A percentile compares a stretch with the other conserved stretches of the same genome.
Evolutionary conservation across 2,113 vertebrate genomes (phyloP).

Genomic region (Sialia sialis): DNA sequence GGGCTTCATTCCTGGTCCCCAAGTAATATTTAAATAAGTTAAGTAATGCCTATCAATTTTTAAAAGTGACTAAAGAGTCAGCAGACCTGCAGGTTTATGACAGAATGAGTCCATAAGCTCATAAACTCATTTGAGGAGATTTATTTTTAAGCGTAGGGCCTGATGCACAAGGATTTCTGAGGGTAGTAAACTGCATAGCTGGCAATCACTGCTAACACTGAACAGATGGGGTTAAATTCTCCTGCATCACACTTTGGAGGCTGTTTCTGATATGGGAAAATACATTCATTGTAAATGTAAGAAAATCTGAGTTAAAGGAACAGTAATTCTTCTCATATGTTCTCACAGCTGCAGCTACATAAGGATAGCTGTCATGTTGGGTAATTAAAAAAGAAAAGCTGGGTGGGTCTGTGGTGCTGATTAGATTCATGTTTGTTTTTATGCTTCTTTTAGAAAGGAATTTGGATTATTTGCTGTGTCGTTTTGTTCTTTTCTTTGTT

Average conservation of each 20-base stretch:
- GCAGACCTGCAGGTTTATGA: neutral
- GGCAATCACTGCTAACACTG: neutral
- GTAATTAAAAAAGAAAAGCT: constrained; percentile 4
- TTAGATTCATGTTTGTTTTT: neutral
- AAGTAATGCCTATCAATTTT: neutral
- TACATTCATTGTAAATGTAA: neutral
- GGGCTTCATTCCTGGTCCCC: neutral
- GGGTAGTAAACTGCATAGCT: neutral
- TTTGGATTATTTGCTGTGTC: neutral
- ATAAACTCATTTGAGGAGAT: constrained; percentile 11
- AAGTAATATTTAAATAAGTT: neutral
- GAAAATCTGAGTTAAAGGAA: neutral
- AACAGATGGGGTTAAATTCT: constrained; percentile 32
- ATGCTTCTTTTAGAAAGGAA: neutral
- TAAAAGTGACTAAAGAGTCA: neutral
- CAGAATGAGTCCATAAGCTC: neutral
- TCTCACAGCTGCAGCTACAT: neutral
- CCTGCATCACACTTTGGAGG: neutral
- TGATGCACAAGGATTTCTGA: neutral
- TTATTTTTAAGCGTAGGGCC: neutral
- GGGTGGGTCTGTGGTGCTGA: neutral
- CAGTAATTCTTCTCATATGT: neutral
- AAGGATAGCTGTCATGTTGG: neutral
- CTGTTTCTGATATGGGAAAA: neutral
- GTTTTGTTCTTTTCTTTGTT: neutral